Percentiles rank a stretch among this genome's conserved stretches.
These are phyloP conservation scores for Uropetala carovei DNA, from an alignment of 2,888 invertebrate species.

Conservation along the genomic window DNA sequence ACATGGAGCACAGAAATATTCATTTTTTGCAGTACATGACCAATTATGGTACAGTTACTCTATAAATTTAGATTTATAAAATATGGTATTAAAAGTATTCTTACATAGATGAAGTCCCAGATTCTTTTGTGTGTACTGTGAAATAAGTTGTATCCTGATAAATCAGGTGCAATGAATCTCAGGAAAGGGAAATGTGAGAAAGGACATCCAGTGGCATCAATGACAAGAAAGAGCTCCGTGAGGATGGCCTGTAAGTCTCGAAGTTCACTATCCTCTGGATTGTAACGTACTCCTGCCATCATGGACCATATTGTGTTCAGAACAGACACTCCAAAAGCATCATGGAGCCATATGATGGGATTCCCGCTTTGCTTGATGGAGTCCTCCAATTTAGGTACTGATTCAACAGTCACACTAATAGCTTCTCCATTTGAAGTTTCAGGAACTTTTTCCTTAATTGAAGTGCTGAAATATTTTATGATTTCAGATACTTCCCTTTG, in stretches of 20 bases:
- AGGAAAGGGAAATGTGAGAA: conserved; percentile 84
- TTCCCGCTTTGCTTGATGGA: not conserved
- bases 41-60: too few species aligned
- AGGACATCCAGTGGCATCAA: conserved; percentile 82
- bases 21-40: too few species aligned
- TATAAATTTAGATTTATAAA: too few species aligned
- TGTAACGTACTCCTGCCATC: conserved; percentile 60
- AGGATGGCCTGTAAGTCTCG: conserved; percentile 41
- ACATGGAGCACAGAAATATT: too few species aligned
- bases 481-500: conserved; percentile 83
- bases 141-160: conserved; percentile 80
- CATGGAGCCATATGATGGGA: conserved; percentile 75
- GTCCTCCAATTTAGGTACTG: not conserved
- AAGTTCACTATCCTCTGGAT: conserved; percentile 29
- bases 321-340: conserved; percentile 50
- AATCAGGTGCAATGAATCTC: conserved; percentile 80
- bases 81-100: not conserved
- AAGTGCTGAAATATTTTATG: conserved; percentile 76
- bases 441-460: not conserved
- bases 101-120: conserved; percentile 77
- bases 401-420: not conserved
- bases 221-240: not conserved
- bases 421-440: not conserved
- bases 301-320: conserved; percentile 60
- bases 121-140: conserved; percentile 77